Base-by-base conservation (phyloP, 1,140 invertebrate genomes). In the Brachionus rotundiformis region DNA sequence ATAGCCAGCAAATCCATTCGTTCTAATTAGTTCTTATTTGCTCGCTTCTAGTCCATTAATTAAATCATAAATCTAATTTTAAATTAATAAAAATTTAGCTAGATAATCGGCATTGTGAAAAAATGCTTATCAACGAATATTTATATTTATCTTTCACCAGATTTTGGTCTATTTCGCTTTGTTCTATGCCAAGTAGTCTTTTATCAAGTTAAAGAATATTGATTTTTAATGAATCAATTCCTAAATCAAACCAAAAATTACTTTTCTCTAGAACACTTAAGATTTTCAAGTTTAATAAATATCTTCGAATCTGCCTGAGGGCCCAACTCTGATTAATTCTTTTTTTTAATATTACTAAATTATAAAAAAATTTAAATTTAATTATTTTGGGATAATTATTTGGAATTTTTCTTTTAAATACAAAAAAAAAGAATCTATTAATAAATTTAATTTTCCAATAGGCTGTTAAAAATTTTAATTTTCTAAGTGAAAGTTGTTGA, bases 141-240 rank as follows among this genome's bases (percentile, higher is more conserved):
- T 29, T 27, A 29, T 23, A 10, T 13, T n/a, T 29, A 63, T 63
- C 29, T 63, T 2, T 29, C 25, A 33, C 29, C 29, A 63, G 23
- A 27, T 63, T 29, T 63, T 29, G 8, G 13, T 63, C 27, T 16
- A n/a, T 63, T 63, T 33, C 11, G 29, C 25, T 29, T 27, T 29
- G 29, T 27, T 27, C 25, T 31, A 19, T 36, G 11, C 29, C 31
- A 36, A 36, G 36, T 33, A 36, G 36, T 41, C 39, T 41, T 11
- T 41, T 41, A 41, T 68, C 63, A 68, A 36, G 27, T 33, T 68
- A 36, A 29, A 68, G 29, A 68, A 68, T 68, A 68, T 68, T 68
- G 63, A 68, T 68, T 68, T 68, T 68, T 68, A 68, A 68, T 68
- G 63, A 68, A 68, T 68, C 63, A 68, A 31, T 33, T 68, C 16